A percentile compares a stretch with the other conserved stretches of the same genome.
phyloP scores from a whole-genome alignment of 1,140 invertebrate species.

The Gonioctena quinquepunctata region DNA sequence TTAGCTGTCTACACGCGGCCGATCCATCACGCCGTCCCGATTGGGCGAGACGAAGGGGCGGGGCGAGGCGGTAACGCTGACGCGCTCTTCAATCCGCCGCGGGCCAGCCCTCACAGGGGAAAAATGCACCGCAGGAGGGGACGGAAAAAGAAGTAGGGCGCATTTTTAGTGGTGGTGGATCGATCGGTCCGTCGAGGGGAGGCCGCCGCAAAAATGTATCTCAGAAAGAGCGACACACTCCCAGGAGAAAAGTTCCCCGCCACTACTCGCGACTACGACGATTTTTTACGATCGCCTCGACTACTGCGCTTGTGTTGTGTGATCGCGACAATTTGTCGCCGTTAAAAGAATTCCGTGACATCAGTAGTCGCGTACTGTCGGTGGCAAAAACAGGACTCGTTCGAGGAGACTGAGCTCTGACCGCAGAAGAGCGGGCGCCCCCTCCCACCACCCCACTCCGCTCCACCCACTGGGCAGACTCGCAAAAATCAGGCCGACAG shows the following conservation, averaged over 20 bases:
- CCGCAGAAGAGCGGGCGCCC: constrained; percentile 35
- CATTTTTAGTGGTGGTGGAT: constrained; percentile 56
- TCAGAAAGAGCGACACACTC: constrained; percentile 24
- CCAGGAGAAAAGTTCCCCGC: constrained; percentile 28
- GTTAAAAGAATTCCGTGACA: constrained; percentile 57
- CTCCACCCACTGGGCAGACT: constrained; percentile 58
- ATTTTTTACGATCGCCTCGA: constrained; percentile 42
- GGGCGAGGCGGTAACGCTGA: constrained; percentile 56
- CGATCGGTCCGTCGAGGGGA: constrained; percentile 50
- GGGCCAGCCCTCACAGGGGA: constrained; percentile 59
- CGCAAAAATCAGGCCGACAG: constrained; percentile 63
- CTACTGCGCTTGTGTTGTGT: constrained; percentile 50
- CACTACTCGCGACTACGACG: constrained; percentile 35
- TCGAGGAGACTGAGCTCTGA: constrained; percentile 41
- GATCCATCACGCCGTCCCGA: constrained; percentile 46
- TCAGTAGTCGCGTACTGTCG: constrained; percentile 55
- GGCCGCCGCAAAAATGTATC: constrained; percentile 21
- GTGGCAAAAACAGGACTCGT: constrained; percentile 55
- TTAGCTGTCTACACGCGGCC: constrained; percentile 39
- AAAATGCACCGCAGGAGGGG: constrained; percentile 58
- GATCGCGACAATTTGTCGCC: constrained; percentile 56
- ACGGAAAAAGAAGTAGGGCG: constrained; percentile 56
- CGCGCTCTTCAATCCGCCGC: too few species aligned
- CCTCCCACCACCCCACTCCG: constrained; percentile 37
- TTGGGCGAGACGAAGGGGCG: constrained; percentile 57